phyloP scores from a whole-genome alignment of 2,888 invertebrate genomes.

The Hirtodrosophila cameraria region DNA sequence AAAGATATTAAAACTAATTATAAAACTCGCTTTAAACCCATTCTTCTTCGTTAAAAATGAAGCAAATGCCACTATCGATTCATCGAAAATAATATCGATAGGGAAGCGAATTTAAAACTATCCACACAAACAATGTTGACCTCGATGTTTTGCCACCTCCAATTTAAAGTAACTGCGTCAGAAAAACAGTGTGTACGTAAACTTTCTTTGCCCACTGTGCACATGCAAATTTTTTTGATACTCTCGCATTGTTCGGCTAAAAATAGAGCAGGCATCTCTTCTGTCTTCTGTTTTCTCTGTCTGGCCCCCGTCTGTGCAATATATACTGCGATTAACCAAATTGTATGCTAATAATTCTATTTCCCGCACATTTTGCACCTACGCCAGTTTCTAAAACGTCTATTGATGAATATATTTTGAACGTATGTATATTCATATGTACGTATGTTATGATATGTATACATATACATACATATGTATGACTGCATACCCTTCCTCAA shows the following conservation, averaged over 20 bases:
- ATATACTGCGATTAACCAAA: slow-evolving; percentile 27
- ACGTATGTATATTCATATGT: background rate
- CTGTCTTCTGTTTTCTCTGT: slow-evolving; percentile 33
- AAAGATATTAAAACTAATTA: too few species aligned
- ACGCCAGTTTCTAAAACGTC: slow-evolving; percentile 1
- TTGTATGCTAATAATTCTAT: background rate
- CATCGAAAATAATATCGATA: too few species aligned
- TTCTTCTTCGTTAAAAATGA: too few species aligned
- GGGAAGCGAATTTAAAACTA: too few species aligned
- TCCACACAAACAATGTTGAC: too few species aligned
- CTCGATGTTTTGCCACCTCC: too few species aligned
- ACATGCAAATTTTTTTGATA: slow-evolving; percentile 36
- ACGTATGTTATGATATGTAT: background rate
- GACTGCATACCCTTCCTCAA: slow-evolving; percentile 18
- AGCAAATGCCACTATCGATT: too few species aligned
- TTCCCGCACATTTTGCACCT: background rate
- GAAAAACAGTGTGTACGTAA: too few species aligned
- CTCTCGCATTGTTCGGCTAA: slow-evolving; percentile 44
- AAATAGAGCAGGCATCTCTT: slow-evolving; percentile 44
- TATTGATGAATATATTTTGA: slow-evolving; percentile 7
- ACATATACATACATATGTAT: background rate
- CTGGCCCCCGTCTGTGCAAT: slow-evolving; percentile 40
- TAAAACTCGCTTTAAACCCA: too few species aligned
- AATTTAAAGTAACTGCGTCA: too few species aligned
- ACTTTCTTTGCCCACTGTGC: too few species aligned